These are phyloP conservation scores for Mionectes olivaceus DNA, from an alignment of 2,797 vertebrate genomes.

Conservation along the genomic window DNA sequence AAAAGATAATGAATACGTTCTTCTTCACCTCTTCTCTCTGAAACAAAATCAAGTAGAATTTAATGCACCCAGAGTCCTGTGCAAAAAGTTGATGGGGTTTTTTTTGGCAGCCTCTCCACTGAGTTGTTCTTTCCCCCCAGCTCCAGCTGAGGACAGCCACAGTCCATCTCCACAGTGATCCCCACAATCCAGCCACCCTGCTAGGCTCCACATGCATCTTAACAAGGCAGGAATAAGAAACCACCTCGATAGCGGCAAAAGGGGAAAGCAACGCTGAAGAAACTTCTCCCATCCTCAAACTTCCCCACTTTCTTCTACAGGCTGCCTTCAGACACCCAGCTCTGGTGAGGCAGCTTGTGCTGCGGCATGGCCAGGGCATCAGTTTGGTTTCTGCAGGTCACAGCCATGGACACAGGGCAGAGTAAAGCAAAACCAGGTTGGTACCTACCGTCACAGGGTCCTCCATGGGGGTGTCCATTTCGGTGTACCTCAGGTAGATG, in stretches of 20 bases:
- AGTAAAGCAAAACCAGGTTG: neutral
- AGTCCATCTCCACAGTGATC: neutral
- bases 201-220: neutral
- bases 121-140: neutral
- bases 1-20: slow-evolving; percentile 86
- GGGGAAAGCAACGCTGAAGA: neutral
- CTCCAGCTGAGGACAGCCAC: neutral
- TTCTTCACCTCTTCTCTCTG: slow-evolving; percentile 85
- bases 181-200: fast-evolving
- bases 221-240: neutral
- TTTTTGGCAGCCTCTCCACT: neutral
- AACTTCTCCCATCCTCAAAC: neutral
- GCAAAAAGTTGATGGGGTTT: fast-evolving
- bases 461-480: slow-evolving; percentile 79
- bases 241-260: neutral
- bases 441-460: slow-evolving; percentile 80
- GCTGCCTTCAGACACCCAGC: neutral
- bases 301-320: neutral
- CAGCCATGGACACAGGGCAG: neutral
- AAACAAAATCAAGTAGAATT: slow-evolving; percentile 40
- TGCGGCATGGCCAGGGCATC: neutral
- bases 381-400: neutral
- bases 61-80: neutral
- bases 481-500: slow-evolving; percentile 81
- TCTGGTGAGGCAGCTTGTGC: neutral